Evolutionary conservation across 2,113 vertebrate species (phyloP).

Genomic region (Castor canadensis): DNA sequence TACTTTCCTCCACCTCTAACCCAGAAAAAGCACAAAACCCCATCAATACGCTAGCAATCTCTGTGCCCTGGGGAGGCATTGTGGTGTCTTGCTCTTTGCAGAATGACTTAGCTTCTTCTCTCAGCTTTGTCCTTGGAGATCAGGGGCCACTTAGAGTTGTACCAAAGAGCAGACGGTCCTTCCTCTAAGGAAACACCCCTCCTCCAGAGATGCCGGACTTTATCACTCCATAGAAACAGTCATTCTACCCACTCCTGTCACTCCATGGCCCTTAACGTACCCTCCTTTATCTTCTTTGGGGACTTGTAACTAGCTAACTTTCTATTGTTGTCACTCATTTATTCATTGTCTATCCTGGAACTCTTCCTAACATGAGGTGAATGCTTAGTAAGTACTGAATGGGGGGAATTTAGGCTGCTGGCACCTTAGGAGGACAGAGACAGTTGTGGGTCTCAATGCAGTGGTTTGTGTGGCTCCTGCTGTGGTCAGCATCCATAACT

Average conservation of each 20-base stretch:
- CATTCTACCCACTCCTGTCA: rapidly evolving
- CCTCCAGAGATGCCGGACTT: background rate
- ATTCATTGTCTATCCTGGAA: background rate
- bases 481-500: rapidly evolving
- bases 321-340: background rate
- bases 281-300: background rate
- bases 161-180: background rate
- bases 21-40: background rate
- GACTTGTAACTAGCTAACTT: background rate
- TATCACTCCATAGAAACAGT: background rate
- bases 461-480: background rate
- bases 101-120: background rate
- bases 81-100: background rate
- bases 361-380: background rate
- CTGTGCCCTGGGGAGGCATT: background rate
- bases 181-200: background rate
- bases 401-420: background rate
- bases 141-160: background rate
- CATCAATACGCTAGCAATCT: background rate
- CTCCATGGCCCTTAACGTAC: background rate
- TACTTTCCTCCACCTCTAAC: background rate
- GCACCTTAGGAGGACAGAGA: background rate
- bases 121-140: background rate
- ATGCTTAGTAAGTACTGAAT: background rate
- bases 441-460: background rate